Conservation (phyloP, 1,140 invertebrate genomes). For the Ylistrum balloti region DNA sequence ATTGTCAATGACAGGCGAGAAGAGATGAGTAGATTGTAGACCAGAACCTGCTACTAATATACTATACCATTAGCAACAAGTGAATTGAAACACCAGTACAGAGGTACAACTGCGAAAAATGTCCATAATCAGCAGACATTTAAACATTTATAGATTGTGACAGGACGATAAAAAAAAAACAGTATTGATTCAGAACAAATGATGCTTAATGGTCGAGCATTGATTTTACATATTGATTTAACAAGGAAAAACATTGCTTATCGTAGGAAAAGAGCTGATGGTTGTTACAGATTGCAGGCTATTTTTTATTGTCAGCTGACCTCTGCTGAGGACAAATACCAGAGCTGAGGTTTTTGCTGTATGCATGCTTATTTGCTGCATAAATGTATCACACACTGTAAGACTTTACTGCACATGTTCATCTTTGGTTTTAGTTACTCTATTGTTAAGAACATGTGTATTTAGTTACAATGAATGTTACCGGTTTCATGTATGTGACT, state of each 20-base stretch:
- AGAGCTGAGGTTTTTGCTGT: not conserved
- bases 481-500: not conserved
- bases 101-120: too few relatives aligned
- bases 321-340: not conserved
- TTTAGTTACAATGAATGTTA: not conserved
- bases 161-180: not conserved
- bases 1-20: not conserved
- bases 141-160: not conserved
- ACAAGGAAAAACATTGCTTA: not conserved
- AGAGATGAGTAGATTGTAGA: not conserved
- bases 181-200: not conserved
- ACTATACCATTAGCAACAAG: not conserved
- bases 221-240: slow-evolving; percentile 14
- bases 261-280: slow-evolving; percentile 8
- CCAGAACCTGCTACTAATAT: not conserved
- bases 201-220: slow-evolving; percentile 3
- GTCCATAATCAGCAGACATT: not conserved
- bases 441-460: not conserved
- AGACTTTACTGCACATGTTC: not conserved
- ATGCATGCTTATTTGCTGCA: not conserved
- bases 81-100: not conserved
- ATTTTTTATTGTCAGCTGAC: not conserved
- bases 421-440: not conserved
- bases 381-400: not conserved
- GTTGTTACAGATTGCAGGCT: not conserved